Base-by-base conservation (phyloP, 2,888 invertebrate genomes). In the Caenorhabditis drosophilae region DNA sequence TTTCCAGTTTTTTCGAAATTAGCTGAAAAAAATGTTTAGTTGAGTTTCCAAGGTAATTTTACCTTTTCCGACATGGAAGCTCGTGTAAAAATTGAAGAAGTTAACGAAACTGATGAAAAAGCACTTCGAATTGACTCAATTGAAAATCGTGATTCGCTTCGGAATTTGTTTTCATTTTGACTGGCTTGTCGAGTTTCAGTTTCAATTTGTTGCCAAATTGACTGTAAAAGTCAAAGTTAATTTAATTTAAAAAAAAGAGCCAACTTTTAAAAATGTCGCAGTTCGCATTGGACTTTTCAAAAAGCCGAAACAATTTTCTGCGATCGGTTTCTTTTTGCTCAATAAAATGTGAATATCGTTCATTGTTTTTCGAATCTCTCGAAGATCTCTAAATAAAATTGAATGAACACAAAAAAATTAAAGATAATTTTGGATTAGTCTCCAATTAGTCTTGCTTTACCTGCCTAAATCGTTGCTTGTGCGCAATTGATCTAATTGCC, bases 161-260 rank as follows among this genome's bases (percentile, higher is more conserved):
- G 54, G 25, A 52, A 51, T 47, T 64, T 64, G 1, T 50, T 55
- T 2, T 27, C 38, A 2, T 42, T 34, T 9, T 55, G 16, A 15
- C 25, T 59, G 2, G 56, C 50, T 40, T 53, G 49, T 15, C 53
- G 36, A 4, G 58, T 48, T 38, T 64, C 64, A 2, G 42, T 22
- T 22, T 64, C 64, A 15, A 64, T 56, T 50, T 66, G 66, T 31
- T 51, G 41, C 66, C 66, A 66, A 4, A 60, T 60, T 11, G 52
- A 50, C 60, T 60, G n/a, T n/a, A n/a, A n/a, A n/a, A n/a, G n/a
- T n/a, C n/a, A n/a, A n/a, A n/a, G n/a, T n/a, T n/a, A n/a, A n/a
- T n/a, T n/a, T n/a, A n/a, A n/a, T n/a, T n/a, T n/a, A n/a, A n/a
- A n/a, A n/a, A n/a, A n/a, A n/a, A n/a, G n/a, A n/a, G n/a, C n/a